Evolutionary conservation across 1,140 invertebrate genomes (phyloP).

Genomic region (Nixonia krombeini): DNA sequence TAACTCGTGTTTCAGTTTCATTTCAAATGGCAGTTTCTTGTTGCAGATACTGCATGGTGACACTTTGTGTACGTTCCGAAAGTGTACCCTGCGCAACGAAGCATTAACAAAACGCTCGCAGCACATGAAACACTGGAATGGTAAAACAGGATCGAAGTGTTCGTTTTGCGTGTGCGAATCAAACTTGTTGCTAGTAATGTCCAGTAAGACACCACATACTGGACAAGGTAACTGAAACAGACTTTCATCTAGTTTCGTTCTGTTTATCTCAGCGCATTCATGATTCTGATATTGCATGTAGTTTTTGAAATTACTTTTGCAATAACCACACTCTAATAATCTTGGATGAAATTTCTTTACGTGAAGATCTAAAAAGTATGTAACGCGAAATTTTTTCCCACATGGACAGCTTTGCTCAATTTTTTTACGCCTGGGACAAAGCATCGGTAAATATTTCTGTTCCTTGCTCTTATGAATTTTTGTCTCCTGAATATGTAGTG

Average conservation of each 20-base stretch:
- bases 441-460: constrained; percentile 2
- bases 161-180: constrained; percentile 48
- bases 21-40: constrained; percentile 26
- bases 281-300: constrained; percentile 42
- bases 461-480: constrained; percentile 6
- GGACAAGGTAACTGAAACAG: constrained; percentile 41
- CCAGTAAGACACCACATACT: constrained; percentile 23
- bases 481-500: not conserved
- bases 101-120: constrained; percentile 38
- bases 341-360: constrained; percentile 37
- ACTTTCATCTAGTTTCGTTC: constrained; percentile 30
- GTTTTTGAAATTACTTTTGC: constrained; percentile 34
- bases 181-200: constrained; percentile 31
- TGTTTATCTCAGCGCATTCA: constrained; percentile 33
- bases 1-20: constrained; percentile 47
- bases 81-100: constrained; percentile 40
- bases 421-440: constrained; percentile 8
- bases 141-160: constrained; percentile 33
- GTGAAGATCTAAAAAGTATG: constrained; percentile 44
- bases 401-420: constrained; percentile 40
- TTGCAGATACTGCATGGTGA: constrained; percentile 50
- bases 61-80: constrained; percentile 28
- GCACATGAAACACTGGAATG: constrained; percentile 54
- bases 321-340: constrained; percentile 52
- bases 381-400: constrained; percentile 47